Conservation (phyloP, 37 sponge, comb jelly and placozoan species). For the Lycopodina hypogea region DNA sequence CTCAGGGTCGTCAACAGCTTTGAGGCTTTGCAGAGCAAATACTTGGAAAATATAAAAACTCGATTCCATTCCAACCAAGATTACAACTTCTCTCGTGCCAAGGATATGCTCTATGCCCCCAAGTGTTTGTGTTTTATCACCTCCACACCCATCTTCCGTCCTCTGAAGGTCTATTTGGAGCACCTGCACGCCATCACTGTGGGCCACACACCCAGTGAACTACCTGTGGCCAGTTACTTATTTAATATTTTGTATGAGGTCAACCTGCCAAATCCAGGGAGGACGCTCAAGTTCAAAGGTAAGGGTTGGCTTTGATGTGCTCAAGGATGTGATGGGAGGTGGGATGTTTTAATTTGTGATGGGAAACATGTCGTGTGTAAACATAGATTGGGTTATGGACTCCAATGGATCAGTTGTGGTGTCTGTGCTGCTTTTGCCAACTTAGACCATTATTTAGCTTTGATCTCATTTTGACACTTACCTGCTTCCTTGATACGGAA, state of each 20-base stretch:
- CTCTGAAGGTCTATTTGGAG: conserved; percentile 42
- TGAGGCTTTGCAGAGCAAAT: conserved; percentile 46
- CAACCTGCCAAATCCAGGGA: conserved; percentile 69
- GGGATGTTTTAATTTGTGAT: neutral
- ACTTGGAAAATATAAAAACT: neutral
- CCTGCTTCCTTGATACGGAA: too few relatives aligned
- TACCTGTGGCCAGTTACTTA: conserved; percentile 82
- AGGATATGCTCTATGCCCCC: conserved; percentile 42
- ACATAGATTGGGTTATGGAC: neutral
- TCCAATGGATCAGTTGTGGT: neutral
- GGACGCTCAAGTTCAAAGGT: conserved; percentile 48
- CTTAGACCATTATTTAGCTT: too few relatives aligned
- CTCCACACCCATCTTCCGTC: conserved; percentile 45
- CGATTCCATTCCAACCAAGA: conserved; percentile 9
- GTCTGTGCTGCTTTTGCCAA: too few relatives aligned
- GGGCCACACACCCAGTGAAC: conserved; percentile 6
- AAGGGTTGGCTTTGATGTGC: neutral
- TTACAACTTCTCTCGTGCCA: conserved; percentile 4
- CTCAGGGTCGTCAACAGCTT: conserved; percentile 21
- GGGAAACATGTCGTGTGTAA: neutral
- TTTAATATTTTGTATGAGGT: conserved; percentile 78
- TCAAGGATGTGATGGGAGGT: neutral
- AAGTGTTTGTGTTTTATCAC: conserved; percentile 72
- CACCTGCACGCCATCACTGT: conserved; percentile 57
- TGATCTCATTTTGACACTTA: too few relatives aligned